Percentiles rank a stretch among this genome's conserved stretches.
phyloP scores from a whole-genome alignment of 2,797 vertebrate species.

The Varecia variegata region DNA sequence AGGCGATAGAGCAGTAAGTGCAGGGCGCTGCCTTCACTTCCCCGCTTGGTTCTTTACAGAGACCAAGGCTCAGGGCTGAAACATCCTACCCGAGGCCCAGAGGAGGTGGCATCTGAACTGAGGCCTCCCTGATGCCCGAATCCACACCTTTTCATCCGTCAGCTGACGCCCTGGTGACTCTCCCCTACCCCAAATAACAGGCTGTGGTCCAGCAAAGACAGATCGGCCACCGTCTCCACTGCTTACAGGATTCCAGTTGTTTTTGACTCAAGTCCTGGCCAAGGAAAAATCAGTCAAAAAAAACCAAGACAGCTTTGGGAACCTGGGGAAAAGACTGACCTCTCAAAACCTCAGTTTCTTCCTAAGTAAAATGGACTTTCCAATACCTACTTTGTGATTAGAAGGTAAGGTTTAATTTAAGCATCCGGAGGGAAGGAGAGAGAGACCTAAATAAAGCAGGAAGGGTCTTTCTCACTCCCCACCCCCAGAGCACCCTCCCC shows the following conservation, averaged over 20 bases:
- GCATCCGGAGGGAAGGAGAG: background rate
- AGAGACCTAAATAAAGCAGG: background rate
- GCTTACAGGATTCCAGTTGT: background rate
- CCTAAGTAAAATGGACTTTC: background rate
- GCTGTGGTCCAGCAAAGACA: background rate
- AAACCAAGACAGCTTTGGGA: background rate
- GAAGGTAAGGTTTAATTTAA: background rate
- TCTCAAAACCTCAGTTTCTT: background rate
- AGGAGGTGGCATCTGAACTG: background rate
- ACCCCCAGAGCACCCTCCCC: background rate
- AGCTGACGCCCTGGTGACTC: background rate
- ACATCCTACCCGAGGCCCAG: background rate
- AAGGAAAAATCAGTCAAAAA: background rate
- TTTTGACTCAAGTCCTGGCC: background rate
- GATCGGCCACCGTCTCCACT: background rate
- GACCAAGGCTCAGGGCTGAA: too few relatives aligned
- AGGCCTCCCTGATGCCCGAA: background rate
- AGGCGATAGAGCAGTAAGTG: background rate
- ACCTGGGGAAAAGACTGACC: background rate
- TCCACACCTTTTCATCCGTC: background rate
- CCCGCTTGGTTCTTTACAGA: fast-evolving
- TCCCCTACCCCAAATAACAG: background rate
- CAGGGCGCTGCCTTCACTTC: too few relatives aligned
- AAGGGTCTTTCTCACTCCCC: background rate
- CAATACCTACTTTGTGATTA: background rate